These are phyloP conservation scores for Chinchilla lanigera DNA, from an alignment of 2,113 vertebrate species.

Conservation along the genomic window DNA sequence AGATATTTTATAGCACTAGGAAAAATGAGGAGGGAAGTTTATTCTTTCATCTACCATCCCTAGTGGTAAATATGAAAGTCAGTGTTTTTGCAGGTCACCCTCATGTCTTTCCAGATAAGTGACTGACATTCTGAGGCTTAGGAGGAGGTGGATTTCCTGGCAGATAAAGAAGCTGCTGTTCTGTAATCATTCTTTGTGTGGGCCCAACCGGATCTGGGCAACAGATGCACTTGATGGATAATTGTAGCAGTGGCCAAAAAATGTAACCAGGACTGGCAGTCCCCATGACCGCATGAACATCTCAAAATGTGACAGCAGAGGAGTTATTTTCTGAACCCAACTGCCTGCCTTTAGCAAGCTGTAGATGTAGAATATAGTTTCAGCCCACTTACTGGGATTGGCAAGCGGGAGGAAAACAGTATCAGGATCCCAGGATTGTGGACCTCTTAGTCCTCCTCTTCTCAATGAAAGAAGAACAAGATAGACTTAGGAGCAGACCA, in stretches of 20 bases:
- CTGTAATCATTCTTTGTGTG: conserved; percentile 45
- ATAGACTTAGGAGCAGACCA: not conserved
- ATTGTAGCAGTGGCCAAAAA: conserved; percentile 57
- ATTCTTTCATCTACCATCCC: not conserved
- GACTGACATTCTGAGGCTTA: conserved; percentile 60
- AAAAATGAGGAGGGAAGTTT: not conserved
- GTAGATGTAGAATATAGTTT: not conserved
- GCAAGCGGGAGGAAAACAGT: not conserved
- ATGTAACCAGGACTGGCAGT: conserved; percentile 16
- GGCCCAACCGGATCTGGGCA: conserved; percentile 58
- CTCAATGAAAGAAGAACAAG: not conserved
- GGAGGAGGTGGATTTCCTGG: conserved; percentile 69
- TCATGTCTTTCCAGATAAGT: conserved; percentile 36
- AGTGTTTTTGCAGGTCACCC: not conserved
- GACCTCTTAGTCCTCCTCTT: not conserved
- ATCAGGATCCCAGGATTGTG: not conserved
- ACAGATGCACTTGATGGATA: conserved; percentile 10
- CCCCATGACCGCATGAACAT: not conserved
- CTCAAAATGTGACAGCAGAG: not conserved
- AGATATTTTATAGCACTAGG: conserved; percentile 42
- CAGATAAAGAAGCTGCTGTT: conserved; percentile 27
- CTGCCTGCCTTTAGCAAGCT: not conserved
- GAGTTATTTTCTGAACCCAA: conserved; percentile 52
- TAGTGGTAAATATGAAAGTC: conserved; percentile 30
- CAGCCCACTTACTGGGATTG: not conserved